phyloP scores from a whole-genome alignment of 2,797 vertebrate genomes.

The Ptychobarbus kaznakovi region DNA sequence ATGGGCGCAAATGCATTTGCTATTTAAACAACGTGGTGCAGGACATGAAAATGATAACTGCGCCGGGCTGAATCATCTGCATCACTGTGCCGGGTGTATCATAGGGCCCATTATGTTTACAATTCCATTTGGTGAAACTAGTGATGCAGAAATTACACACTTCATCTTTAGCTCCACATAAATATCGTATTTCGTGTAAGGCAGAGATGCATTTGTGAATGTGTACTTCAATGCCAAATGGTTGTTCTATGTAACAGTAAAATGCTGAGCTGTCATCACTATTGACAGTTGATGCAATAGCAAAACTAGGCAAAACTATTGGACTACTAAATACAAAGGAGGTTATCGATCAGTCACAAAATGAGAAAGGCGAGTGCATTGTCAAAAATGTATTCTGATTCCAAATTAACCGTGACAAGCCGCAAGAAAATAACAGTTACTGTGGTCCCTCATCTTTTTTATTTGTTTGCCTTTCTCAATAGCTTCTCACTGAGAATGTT shows the following conservation, averaged over 20 bases:
- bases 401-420: constrained; percentile 9
- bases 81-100: no score
- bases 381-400: background rate
- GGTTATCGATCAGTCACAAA: background rate
- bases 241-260: background rate
- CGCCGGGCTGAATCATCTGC: no score
- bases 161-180: background rate
- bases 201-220: background rate
- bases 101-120: background rate
- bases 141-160: background rate
- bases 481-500: background rate
- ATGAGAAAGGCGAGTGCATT: background rate
- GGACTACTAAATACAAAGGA: background rate
- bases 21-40: no score
- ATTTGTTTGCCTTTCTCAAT: background rate
- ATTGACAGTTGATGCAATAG: background rate
- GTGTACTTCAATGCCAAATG: background rate
- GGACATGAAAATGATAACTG: no score
- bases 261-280: background rate
- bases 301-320: background rate
- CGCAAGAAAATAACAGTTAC: background rate
- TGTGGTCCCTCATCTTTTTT: no score
- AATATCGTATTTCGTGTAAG: background rate
- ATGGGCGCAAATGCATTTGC: no score
- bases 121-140: background rate